Conservation (phyloP, 2,113 vertebrate genomes). For the Emydocephalus ijimae region DNA sequence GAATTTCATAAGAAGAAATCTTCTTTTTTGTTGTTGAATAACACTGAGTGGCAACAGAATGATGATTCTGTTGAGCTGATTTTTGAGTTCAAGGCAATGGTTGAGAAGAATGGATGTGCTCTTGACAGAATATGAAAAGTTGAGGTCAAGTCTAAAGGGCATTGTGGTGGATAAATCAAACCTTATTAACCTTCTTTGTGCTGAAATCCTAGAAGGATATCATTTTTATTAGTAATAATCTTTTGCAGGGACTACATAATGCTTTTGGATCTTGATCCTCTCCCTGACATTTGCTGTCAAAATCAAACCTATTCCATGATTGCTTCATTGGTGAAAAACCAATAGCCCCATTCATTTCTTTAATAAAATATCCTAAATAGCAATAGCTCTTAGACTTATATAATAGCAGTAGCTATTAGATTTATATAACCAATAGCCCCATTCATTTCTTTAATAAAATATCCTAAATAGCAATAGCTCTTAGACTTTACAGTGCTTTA, state of each 20-base stretch:
- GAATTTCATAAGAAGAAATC: not conserved
- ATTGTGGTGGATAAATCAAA: not conserved
- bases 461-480: not conserved
- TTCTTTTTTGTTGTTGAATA: not conserved
- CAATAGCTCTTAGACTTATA: no score
- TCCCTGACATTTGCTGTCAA: not conserved
- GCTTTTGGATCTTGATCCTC: not conserved
- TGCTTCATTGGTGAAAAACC: not conserved
- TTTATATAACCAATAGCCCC: no score
- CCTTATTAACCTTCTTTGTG: not conserved
- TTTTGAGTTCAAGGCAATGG: not conserved
- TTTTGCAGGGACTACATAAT: not conserved
- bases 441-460: not conserved
- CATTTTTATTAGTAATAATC: not conserved
- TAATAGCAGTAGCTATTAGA: not conserved
- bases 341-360: not conserved
- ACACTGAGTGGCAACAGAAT: not conserved
- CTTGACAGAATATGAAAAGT: not conserved
- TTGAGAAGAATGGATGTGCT: not conserved
- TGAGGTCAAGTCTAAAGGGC: not conserved
- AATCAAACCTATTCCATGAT: not conserved
- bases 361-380: not conserved
- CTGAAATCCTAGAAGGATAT: not conserved
- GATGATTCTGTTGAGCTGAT: not conserved
- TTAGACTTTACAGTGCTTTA: no score